phyloP scores from a whole-genome alignment of 2,888 invertebrate species.

The Eilema depressum region DNA sequence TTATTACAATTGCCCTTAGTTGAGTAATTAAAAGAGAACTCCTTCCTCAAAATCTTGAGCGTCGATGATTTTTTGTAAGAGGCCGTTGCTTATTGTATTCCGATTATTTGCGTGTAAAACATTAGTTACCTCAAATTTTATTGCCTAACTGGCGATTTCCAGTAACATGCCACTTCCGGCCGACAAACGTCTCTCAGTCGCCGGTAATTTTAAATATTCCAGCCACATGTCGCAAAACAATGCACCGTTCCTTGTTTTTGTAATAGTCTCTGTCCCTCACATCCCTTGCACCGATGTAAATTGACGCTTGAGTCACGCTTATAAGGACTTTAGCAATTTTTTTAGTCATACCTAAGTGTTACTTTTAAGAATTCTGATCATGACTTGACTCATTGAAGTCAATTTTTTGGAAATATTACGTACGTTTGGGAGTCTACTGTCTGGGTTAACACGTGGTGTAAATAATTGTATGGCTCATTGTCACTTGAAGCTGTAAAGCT shows the following conservation, averaged over 20 bases:
- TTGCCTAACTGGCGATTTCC: slow-evolving; percentile 31
- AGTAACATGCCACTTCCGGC: slow-evolving; percentile 47
- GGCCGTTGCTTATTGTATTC: slow-evolving; percentile 13
- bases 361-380: slow-evolving; percentile 1
- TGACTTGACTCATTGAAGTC: slow-evolving; percentile 6
- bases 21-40: slow-evolving; percentile 2
- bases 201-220: slow-evolving; percentile 48
- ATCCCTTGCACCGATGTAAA: slow-evolving; percentile 17
- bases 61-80: slow-evolving; percentile 3
- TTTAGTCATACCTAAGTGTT: slow-evolving; percentile 1
- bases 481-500: neutral
- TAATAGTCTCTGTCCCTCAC: slow-evolving; percentile 27
- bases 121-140: slow-evolving; percentile 32
- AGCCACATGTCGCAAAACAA: slow-evolving; percentile 62
- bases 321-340: neutral
- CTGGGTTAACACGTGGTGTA: too few species aligned
- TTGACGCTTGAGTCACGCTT: slow-evolving; percentile 12
- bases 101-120: slow-evolving; percentile 27
- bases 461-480: neutral
- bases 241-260: slow-evolving; percentile 43
- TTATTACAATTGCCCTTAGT: slow-evolving; percentile 7
- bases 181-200: slow-evolving; percentile 32
- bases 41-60: neutral
- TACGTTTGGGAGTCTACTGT: neutral
- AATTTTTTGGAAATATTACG: neutral